Evolutionary conservation across 2,888 invertebrate genomes (phyloP), one percentile per base, ranked within the genome.

Genomic region (Amorpha juglandis): DNA sequence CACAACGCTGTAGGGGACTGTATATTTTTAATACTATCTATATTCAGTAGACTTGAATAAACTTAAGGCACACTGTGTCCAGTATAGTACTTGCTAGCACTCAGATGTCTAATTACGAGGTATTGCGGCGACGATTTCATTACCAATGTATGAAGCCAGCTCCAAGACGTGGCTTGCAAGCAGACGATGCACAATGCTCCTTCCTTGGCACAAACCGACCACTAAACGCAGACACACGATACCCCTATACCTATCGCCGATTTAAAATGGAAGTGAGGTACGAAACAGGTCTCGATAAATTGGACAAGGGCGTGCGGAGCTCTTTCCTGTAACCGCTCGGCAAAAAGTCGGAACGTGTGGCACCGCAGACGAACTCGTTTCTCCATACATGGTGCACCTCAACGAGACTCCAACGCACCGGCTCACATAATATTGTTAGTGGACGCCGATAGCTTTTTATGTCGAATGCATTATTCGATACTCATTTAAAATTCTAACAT

Each of bases 401-500:
- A 87, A 86, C 88, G 87, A 87, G 83, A 86, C 87, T 91, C 90
- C 91, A 88, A 88, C 89, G 90, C 88, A 91, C 86, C 90, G 90
- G 83, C 89, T 86, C 91, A 91, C 90, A 92, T 91, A 91, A 92
- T 92, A 92, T 92, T 90, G 92, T 92, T 91, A 91, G 91, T 86
- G 90, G 92, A 55, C 55, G 55, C 58, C 58, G 58, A 92, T 92
- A 91, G 91, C 91, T 93, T 93, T 93, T 93, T 92, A 92, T 91
- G 89, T 88, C 88, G 88, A 86, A 92, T 92, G 92, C 92, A 93
- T 93, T 92, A 92, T 93, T 93, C 92, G 92, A 92, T 91, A 88
- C 92, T 92, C 92, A 92, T 93, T 93, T 93, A 91, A 93, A 93
- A 93, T 92, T 92, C 92, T 93, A 93, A 92, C 91, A 89, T 91